Percentiles rank a stretch among this genome's conserved stretches.
Conservation (phyloP, 2,888 invertebrate species). For the Perdita meconis region DNA sequence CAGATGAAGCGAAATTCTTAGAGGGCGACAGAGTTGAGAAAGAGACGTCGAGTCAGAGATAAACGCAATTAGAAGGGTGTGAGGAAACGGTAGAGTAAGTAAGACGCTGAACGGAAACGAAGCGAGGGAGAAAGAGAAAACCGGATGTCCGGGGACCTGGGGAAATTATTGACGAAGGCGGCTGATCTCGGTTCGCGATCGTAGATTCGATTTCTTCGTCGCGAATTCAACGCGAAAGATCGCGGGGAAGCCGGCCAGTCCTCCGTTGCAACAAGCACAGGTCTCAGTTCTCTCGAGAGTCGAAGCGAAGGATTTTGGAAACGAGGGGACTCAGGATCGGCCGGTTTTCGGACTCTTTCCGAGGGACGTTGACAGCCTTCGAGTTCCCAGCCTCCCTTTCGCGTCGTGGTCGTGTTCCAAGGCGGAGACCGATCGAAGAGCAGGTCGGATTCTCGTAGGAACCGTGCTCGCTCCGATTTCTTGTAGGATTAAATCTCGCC, state of each 20-base stretch:
- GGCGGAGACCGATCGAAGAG: slow-evolving; percentile 1
- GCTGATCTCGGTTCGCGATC: slow-evolving; percentile 48
- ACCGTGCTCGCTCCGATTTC: slow-evolving; percentile 17
- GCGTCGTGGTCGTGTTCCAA: slow-evolving; percentile 17
- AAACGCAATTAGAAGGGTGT: slow-evolving; percentile 44
- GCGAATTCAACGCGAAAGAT: slow-evolving; percentile 17
- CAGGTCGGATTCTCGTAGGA: not conserved
- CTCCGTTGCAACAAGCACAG: slow-evolving; percentile 82
- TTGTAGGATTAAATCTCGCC: slow-evolving; percentile 63
- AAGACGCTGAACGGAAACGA: slow-evolving; percentile 10
- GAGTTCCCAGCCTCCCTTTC: slow-evolving; percentile 26
- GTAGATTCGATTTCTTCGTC: too few relatives aligned
- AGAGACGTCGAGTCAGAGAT: slow-evolving; percentile 65
- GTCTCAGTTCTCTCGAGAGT: slow-evolving; percentile 66
- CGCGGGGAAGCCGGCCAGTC: slow-evolving; percentile 65
- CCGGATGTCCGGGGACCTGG: slow-evolving; percentile 38
- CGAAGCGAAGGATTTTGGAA: slow-evolving; percentile 7
- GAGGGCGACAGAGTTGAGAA: slow-evolving; percentile 69
- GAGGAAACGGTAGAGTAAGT: slow-evolving; percentile 18
- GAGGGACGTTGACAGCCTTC: too few relatives aligned
- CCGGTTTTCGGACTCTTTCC: slow-evolving; percentile 14
- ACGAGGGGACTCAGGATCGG: not conserved
- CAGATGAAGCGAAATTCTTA: slow-evolving; percentile 72
- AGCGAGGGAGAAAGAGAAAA: slow-evolving; percentile 29
- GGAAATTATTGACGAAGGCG: slow-evolving; percentile 27